Evolutionary conservation across 1,140 invertebrate genomes (phyloP).

Genomic region (Araneus ventricosus): DNA sequence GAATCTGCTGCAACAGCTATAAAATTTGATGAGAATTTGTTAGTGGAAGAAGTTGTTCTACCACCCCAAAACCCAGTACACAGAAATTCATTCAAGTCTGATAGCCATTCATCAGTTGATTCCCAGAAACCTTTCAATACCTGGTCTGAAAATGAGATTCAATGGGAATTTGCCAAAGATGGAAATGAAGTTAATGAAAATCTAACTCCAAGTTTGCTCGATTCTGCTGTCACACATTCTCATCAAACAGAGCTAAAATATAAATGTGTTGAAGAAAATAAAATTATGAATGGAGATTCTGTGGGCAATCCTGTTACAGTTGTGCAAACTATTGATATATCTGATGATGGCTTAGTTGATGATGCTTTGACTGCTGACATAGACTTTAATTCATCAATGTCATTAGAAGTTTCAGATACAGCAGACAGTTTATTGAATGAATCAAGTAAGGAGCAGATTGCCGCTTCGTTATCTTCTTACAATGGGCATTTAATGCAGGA

Average conservation of each 20-base stretch:
- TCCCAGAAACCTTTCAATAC: no score
- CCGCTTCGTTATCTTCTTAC: background rate
- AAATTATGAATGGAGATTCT: background rate
- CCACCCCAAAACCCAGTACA: no score
- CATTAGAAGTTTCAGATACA: conserved; percentile 32
- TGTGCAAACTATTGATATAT: background rate
- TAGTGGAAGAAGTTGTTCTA: no score
- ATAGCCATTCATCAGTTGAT: background rate
- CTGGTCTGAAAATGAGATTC: background rate
- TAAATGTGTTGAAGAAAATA: background rate
- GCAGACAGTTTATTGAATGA: background rate
- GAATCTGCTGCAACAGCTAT: no score
- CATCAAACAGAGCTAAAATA: background rate
- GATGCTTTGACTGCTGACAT: conserved; percentile 38
- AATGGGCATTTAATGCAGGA: background rate
- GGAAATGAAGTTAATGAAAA: background rate
- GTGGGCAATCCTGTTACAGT: background rate
- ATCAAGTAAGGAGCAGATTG: background rate
- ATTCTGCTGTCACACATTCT: background rate
- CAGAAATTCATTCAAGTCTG: no score
- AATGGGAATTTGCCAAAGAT: background rate
- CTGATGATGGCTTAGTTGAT: background rate
- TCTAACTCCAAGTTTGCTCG: conserved; percentile 29
- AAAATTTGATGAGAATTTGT: no score
- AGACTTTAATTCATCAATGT: conserved; percentile 19